Evolutionary conservation across 2,888 invertebrate species (phyloP), one percentile per base, ranked within the genome.

Genomic region (Agriopis aurantiaria): DNA sequence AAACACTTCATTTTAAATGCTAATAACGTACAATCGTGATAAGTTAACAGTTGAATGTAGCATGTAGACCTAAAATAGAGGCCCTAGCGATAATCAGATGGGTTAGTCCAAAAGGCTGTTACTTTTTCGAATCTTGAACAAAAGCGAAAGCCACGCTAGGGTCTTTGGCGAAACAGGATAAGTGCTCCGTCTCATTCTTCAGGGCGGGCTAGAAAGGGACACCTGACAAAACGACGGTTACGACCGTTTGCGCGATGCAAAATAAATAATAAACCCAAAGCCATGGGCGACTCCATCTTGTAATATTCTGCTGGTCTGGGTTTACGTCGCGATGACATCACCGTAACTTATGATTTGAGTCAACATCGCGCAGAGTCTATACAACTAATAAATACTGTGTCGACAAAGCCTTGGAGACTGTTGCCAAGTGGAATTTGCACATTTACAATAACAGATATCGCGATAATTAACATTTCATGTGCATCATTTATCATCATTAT

Each of bases 201-300:
- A 66, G 43, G 68, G 72, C 75, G 73, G 76, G 76, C 70, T 72
- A 77, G 88, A 92, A 80, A 87, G 84, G 89, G 92, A 91, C 85
- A 75, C 78, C 43, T 79, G 85, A 46, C 75, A 84, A 85, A 90
- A 89, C 82, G 91, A 91, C 92, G 91, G 92, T 92, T 92, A 86
- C 80, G 82, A 83, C 86, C 89, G 91, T 90, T 89, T 86, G 89
- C 85, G 82, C 82, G 83, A 86, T 86, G 87, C 87, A 90, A 91
- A 92, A 91, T 89, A 91, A 91, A 92, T 90, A 92, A 89, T 88
- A 91, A 89, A 88, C 84, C 82, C 87, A 91, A 88, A 88, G 84
- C 82, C 82, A 82, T 79, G 84, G 75, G 78, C 85, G 88, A 87
- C 87, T 88, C 89, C 87, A 86, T 88, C 86, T 89, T 87, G 88